Evolutionary conservation across 2,797 vertebrate species (phyloP).

Genomic region (Acomys russatus): DNA sequence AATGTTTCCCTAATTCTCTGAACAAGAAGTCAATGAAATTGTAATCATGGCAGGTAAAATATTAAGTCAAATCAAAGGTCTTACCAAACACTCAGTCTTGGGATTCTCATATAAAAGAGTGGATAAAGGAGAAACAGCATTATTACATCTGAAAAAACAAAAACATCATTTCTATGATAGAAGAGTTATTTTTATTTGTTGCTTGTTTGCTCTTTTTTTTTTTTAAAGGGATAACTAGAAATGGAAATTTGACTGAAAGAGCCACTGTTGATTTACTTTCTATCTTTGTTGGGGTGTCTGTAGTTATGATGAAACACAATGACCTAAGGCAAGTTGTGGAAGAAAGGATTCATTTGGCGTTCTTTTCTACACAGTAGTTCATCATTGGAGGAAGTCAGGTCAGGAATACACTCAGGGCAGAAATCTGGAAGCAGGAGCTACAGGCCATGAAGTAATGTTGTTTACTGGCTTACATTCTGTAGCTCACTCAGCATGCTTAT

Average conservation of each 20-base stretch:
- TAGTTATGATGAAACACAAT: too few species aligned
- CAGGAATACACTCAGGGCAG: not conserved
- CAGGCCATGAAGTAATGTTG: not conserved
- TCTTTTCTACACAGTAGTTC: not conserved
- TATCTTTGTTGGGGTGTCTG: not conserved
- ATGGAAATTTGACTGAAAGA: not conserved
- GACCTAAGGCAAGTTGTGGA: not conserved
- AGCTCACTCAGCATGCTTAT: not conserved
- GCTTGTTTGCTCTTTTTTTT: not conserved
- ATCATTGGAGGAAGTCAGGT: not conserved
- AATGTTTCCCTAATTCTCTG: not conserved
- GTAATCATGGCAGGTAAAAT: not conserved
- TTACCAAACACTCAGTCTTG: not conserved
- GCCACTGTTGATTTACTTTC: not conserved
- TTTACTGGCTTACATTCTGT: not conserved
- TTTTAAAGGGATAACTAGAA: not conserved
- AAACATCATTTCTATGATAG: not conserved
- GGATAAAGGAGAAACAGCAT: rapidly evolving
- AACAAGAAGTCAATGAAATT: not conserved
- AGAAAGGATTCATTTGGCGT: not conserved
- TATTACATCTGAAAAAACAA: not conserved
- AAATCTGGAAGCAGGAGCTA: not conserved
- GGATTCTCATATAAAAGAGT: not conserved
- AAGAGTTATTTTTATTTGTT: not conserved
- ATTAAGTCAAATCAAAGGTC: not conserved